Percentiles rank a stretch among this genome's conserved stretches.
These are phyloP conservation scores for Sepiola atlantica DNA, from an alignment of 2,888 invertebrate genomes.

Conservation along the genomic window DNA sequence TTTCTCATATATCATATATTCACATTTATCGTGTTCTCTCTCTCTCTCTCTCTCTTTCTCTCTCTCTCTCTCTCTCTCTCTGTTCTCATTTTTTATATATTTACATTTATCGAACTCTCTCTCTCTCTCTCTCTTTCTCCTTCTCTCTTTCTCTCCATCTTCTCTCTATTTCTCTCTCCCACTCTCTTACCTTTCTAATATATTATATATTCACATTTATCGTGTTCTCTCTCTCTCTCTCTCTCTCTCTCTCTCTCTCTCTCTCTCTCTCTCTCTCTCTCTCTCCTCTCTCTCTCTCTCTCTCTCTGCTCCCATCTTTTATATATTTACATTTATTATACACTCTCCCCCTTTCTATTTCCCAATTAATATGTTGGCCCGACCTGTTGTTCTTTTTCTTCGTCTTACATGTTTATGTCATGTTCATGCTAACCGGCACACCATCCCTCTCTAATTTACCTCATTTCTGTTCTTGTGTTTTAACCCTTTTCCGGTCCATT, in stretches of 20 bases:
- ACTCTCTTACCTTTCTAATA: no score
- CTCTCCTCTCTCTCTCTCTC: background rate
- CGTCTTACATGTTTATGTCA: background rate
- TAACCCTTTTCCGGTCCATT: background rate
- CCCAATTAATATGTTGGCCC: background rate
- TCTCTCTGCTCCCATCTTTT: background rate
- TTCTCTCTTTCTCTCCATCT: no score
- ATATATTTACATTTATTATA: background rate
- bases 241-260: background rate
- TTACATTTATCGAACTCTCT: background rate
- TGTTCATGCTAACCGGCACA: background rate
- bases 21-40: no score
- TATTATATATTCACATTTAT: no score
- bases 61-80: no score
- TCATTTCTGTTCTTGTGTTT: background rate
- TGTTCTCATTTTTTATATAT: no score
- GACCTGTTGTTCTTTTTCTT: background rate
- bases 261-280: background rate
- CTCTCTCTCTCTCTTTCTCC: no score
- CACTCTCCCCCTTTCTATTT: background rate
- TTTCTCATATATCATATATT: no score
- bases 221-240: background rate
- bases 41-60: no score
- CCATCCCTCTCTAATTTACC: background rate
- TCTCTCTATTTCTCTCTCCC: no score